Evolutionary conservation across 2,888 invertebrate genomes (phyloP), one percentile per base, ranked within the genome.

Genomic region (Leptopilina myrica): DNA sequence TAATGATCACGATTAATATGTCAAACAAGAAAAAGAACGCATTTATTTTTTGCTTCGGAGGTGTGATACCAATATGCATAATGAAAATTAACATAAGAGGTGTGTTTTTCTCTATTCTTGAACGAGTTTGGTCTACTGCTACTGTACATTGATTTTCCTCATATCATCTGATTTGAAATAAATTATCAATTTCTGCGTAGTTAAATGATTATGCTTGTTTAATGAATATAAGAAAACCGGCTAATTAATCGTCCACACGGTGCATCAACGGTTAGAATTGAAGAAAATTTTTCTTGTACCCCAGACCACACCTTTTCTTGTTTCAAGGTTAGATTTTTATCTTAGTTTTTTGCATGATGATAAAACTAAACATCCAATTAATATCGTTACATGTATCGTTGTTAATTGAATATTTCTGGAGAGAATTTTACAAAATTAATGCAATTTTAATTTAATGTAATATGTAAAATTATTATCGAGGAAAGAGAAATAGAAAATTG

Each of bases 141-240:
- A 67, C 67, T 67, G 67, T 73, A 26, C 8, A 33, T 56, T 56
- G 2, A 14, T 73, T 73, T 73, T 33, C 14, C 73, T 56, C 56
- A n/a, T 33, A 73, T 73, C 53, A 73, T 26, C 46, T 7, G 43
- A 49, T 69, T 56, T n/a, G 26, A 56, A 33, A 33, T 73, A n/a
- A 73, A 73, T 73, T 56, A 73, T 56, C 73, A 73, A 73, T 73
- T 73, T 73, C 73, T 73, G 73, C 73, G 73, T 33, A 73, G 73
- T 73, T 73, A 40, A 73, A 33, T 56, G 26, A 73, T 56, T 73
- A 73, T 73, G 56, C 73, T 73, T 73, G 56, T 33, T 56, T 73
- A 73, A 73, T 73, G 26, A 56, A 4, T 3, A 73, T 53, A 33
- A 73, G 73, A 73, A 73, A 73, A 73, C 56, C 11, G 49, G 56